These are phyloP conservation scores for Eleutherodactylus coqui DNA, from an alignment of 2,797 vertebrate genomes.

Conservation along the genomic window DNA sequence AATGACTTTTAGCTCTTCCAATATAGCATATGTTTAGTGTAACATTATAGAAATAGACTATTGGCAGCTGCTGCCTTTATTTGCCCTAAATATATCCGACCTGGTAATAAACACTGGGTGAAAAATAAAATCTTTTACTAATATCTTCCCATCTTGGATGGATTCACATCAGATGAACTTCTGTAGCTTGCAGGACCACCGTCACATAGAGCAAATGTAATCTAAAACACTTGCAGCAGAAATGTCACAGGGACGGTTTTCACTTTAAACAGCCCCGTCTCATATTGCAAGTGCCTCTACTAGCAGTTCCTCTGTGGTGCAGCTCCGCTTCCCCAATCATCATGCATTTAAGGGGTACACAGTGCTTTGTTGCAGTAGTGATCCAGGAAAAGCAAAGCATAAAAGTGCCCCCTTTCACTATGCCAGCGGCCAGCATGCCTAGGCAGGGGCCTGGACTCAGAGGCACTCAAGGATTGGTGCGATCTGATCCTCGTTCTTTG, in stretches of 20 bases:
- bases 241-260: neutral
- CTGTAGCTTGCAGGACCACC: neutral
- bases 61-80: neutral
- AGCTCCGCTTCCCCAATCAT: neutral
- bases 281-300: neutral
- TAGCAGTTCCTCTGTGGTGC: neutral
- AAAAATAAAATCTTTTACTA: neutral
- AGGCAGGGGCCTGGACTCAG: no score
- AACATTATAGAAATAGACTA: no score
- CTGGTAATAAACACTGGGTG: neutral
- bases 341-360: neutral
- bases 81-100: neutral
- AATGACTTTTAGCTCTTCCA: no score
- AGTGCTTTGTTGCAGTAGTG: no score
- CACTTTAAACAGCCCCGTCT: neutral
- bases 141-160: neutral
- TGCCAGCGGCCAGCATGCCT: no score
- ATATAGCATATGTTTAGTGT: no score
- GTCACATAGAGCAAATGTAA: constrained; percentile 6
- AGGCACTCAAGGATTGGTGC: no score
- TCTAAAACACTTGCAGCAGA: neutral
- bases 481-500: no score
- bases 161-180: neutral
- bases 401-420: no score
- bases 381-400: neutral